Evolutionary conservation across 2,888 invertebrate genomes (phyloP).

Genomic region (Melangyna quadrimaculata): DNA sequence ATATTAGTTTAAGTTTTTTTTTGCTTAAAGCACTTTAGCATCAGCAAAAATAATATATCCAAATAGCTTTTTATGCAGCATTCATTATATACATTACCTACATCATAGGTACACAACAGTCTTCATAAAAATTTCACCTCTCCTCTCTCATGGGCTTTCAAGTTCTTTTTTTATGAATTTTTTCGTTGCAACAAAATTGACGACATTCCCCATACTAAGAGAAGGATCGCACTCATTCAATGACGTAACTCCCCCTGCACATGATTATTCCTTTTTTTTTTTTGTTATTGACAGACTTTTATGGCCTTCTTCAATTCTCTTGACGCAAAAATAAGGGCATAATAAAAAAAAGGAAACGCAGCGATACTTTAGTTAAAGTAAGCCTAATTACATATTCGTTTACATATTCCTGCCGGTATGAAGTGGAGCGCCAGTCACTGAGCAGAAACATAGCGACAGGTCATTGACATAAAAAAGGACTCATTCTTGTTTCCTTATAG

Average conservation of each 20-base stretch:
- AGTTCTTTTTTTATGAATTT: too few relatives aligned
- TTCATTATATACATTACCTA: too few relatives aligned
- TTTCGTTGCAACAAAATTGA: neutral
- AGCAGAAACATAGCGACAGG: slow-evolving; percentile 23
- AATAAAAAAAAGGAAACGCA: slow-evolving; percentile 12
- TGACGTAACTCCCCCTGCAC: neutral
- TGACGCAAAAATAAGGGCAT: slow-evolving; percentile 15
- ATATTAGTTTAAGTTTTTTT: too few relatives aligned
- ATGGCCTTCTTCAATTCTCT: slow-evolving; percentile 4
- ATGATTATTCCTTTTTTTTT: slow-evolving; percentile 19
- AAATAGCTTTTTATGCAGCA: too few relatives aligned
- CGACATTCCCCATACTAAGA: neutral
- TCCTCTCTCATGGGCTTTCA: too few relatives aligned
- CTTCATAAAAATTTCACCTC: too few relatives aligned
- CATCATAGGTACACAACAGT: too few relatives aligned
- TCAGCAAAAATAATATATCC: too few relatives aligned
- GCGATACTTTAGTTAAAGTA: slow-evolving; percentile 21
- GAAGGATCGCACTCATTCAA: neutral
- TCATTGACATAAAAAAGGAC: slow-evolving; percentile 59
- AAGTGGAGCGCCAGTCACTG: slow-evolving; percentile 24
- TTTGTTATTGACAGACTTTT: slow-evolving; percentile 24
- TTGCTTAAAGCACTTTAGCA: too few relatives aligned
- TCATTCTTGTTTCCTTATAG: slow-evolving; percentile 27
- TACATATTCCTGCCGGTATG: neutral
- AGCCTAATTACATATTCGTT: slow-evolving; percentile 18